These are phyloP conservation scores for Microtus pennsylvanicus DNA, from an alignment of 2,113 vertebrate genomes.

Conservation along the genomic window DNA sequence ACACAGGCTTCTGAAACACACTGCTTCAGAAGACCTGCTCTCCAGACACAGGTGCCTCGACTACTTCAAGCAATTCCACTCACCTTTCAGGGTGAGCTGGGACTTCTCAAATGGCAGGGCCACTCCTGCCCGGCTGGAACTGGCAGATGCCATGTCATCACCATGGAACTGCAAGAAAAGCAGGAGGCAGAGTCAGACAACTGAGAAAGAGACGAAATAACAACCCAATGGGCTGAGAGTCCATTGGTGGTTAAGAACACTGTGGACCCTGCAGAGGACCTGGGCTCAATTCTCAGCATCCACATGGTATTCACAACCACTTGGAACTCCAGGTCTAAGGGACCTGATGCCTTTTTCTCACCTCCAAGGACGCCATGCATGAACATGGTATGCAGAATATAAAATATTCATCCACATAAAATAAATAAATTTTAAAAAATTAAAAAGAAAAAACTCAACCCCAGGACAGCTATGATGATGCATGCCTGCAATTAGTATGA, in stretches of 20 bases:
- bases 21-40: background rate
- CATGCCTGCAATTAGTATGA: background rate
- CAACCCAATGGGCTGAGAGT: background rate
- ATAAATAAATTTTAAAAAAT: background rate
- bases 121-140: slow-evolving; percentile 90
- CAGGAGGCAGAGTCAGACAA: slow-evolving; percentile 15
- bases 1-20: background rate
- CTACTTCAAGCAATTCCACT: background rate
- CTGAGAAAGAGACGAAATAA: background rate
- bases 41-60: background rate
- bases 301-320: background rate
- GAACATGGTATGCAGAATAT: no score
- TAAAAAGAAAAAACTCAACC: background rate
- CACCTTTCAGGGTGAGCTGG: slow-evolving; percentile 95
- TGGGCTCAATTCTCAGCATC: background rate
- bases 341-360: background rate
- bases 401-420: background rate
- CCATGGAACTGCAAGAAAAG: slow-evolving; percentile 87
- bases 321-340: background rate
- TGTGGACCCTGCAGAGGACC: background rate
- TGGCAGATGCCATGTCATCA: slow-evolving; percentile 95
- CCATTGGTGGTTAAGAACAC: background rate
- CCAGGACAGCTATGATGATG: background rate
- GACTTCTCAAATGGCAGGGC: slow-evolving; percentile 91
- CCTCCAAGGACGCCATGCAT: background rate